A percentile compares a stretch with the other conserved stretches of the same genome.
Evolutionary conservation across 2,888 invertebrate species (phyloP).

Genomic region (Sericinus montela): DNA sequence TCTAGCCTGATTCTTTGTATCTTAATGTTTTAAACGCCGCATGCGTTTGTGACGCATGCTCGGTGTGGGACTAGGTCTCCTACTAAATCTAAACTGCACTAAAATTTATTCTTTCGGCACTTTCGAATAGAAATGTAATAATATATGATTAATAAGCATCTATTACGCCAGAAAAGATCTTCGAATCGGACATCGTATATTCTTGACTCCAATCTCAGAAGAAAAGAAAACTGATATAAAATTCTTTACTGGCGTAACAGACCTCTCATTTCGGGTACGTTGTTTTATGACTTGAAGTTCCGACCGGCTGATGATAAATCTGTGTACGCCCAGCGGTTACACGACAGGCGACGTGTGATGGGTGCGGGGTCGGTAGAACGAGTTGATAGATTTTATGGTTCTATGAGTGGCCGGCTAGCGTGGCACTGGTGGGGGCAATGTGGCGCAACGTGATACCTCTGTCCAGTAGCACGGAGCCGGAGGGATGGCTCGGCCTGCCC

Average conservation of each 20-base stretch:
- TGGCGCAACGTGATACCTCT: slow-evolving; percentile 33
- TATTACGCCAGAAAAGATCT: neutral
- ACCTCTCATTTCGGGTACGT: too few relatives aligned
- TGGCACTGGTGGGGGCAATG: slow-evolving; percentile 5
- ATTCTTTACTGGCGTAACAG: neutral
- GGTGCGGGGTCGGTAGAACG: too few relatives aligned
- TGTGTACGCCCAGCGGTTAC: too few relatives aligned
- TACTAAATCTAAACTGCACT: slow-evolving; percentile 1
- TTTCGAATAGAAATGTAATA: neutral
- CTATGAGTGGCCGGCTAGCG: neutral
- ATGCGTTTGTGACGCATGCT: slow-evolving; percentile 5
- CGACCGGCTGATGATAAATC: too few relatives aligned
- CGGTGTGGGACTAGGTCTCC: neutral
- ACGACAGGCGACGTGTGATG: too few relatives aligned
- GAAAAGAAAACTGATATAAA: neutral
- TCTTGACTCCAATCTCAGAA: too few relatives aligned
- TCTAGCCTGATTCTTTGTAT: neutral
- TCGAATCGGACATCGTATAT: neutral
- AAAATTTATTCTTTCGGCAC: neutral
- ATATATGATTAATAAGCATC: neutral
- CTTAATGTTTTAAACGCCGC: neutral
- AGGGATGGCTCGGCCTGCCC: slow-evolving; percentile 55
- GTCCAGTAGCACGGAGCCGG: slow-evolving; percentile 56
- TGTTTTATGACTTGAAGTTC: too few relatives aligned
- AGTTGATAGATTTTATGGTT: neutral